phyloP scores from a whole-genome alignment of 2,113 vertebrate species.

The Capreolus pygargus region DNA sequence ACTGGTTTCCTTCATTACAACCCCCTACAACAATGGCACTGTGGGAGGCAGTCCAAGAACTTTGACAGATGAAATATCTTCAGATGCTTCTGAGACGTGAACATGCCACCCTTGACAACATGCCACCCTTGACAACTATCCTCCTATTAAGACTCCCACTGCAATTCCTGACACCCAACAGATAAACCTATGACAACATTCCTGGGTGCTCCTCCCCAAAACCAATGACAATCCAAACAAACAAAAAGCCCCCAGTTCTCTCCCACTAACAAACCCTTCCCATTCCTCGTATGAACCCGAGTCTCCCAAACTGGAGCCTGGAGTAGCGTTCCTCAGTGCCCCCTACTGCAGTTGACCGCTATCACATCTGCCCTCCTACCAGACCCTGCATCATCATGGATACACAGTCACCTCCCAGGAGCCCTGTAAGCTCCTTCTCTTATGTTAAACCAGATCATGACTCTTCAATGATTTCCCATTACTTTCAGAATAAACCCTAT shows the following conservation, averaged over 20 bases:
- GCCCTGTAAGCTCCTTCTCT: background rate
- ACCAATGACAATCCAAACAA: background rate
- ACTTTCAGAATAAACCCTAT: background rate
- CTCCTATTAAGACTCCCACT: background rate
- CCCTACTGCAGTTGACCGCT: background rate
- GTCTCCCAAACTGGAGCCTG: background rate
- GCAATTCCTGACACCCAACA: background rate
- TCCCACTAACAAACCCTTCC: background rate
- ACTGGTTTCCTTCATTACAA: background rate
- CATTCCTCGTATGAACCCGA: background rate
- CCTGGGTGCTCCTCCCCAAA: background rate
- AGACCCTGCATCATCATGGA: background rate
- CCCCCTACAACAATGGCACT: rapidly evolving
- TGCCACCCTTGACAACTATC: background rate
- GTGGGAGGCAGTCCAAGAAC: background rate
- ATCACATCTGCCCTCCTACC: background rate
- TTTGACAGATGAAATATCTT: background rate
- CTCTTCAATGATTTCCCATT: background rate
- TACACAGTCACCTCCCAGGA: background rate
- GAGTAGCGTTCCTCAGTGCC: background rate
- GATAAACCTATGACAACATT: background rate
- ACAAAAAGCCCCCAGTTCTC: background rate
- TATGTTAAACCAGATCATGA: background rate
- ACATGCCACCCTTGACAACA: background rate
- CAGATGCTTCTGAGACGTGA: background rate